Evolutionary conservation across 2,113 vertebrate genomes (phyloP).

Genomic region (Silurus asotus): DNA sequence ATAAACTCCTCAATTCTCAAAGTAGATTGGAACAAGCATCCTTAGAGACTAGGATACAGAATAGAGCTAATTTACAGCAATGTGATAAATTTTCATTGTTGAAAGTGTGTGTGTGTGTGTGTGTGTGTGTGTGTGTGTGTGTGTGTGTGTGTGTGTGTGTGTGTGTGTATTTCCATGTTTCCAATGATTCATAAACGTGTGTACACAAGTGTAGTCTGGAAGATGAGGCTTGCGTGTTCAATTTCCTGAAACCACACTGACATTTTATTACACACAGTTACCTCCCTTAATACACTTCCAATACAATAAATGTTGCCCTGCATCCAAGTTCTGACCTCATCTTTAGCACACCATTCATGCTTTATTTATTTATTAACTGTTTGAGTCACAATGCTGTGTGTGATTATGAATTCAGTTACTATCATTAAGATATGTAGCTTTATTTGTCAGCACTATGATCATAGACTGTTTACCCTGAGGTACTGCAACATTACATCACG

Average conservation of each 20-base stretch:
- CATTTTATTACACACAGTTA: background rate
- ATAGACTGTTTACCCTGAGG: no score
- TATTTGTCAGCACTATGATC: no score
- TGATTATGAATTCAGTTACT: background rate
- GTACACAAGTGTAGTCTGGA: background rate
- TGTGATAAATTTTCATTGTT: conserved; percentile 2
- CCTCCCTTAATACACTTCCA: background rate
- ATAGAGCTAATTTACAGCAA: background rate
- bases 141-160: conserved; percentile 10
- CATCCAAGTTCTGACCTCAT: background rate
- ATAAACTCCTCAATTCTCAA: conserved; percentile 24
- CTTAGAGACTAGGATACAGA: background rate
- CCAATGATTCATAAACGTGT: background rate
- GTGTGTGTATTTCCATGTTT: background rate
- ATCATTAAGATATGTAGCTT: background rate
- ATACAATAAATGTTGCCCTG: background rate
- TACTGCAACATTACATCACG: no score
- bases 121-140: conserved; percentile 7
- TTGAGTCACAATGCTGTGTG: background rate
- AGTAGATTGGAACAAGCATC: conserved; percentile 28
- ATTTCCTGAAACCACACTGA: background rate
- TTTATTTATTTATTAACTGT: background rate
- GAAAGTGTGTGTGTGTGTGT: background rate
- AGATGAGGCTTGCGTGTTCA: background rate
- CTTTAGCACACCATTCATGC: background rate